Conservation (phyloP, 2,888 invertebrate genomes). For the Epirrhoe alternata region DNA sequence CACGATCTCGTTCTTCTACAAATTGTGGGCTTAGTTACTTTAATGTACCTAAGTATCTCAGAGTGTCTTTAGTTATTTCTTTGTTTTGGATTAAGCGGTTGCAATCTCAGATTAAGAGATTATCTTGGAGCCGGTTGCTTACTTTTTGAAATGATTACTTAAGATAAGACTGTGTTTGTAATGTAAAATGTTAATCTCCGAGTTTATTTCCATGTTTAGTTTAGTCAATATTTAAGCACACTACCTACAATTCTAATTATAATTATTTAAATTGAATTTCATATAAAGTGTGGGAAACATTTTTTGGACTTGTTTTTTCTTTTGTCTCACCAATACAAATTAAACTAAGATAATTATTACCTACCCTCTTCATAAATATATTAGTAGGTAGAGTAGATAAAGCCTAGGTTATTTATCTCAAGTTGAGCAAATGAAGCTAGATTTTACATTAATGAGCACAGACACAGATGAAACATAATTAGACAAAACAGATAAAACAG, state of each 20-base stretch:
- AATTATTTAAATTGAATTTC: too few species aligned
- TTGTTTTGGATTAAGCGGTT: conserved; percentile 18
- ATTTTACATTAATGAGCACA: conserved; percentile 1
- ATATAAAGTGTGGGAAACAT: too few species aligned
- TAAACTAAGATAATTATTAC: too few species aligned
- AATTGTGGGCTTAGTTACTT: not conserved
- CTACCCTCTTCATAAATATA: too few species aligned
- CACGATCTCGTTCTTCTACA: not conserved
- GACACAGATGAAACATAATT: conserved; percentile 20
- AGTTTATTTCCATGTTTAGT: too few species aligned
- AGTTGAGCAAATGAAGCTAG: not conserved
- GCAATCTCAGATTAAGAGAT: conserved; percentile 29
- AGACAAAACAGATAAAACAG: conserved; percentile 26
- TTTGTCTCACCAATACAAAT: too few species aligned
- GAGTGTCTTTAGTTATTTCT: conserved; percentile 2
- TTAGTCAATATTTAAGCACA: too few species aligned
- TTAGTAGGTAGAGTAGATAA: too few species aligned
- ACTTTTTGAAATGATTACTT: not conserved
- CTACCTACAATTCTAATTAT: too few species aligned
- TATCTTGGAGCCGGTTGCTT: conserved; percentile 18
- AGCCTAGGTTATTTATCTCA: too few species aligned
- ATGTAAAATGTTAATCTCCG: not conserved
- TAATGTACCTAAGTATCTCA: not conserved
- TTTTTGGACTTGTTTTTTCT: too few species aligned
- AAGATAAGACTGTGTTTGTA: conserved; percentile 9